Evolutionary conservation across 2,888 invertebrate species (phyloP).

Genomic region (Epistrophe grossulariae): DNA sequence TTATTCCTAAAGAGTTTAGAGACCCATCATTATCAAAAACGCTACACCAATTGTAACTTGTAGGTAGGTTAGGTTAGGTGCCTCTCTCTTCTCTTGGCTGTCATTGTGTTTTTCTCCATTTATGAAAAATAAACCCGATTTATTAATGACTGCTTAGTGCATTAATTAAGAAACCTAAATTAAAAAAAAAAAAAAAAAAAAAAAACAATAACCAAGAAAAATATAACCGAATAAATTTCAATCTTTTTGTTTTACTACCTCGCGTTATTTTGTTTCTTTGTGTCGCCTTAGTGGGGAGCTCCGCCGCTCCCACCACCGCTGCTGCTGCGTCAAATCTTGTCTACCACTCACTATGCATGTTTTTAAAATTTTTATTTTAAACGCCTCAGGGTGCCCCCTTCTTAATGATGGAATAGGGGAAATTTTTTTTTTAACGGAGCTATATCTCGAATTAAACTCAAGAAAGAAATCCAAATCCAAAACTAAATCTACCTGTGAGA

Average conservation of each 20-base stretch:
- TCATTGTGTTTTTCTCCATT: background rate
- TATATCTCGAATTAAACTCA: slow-evolving; percentile 71
- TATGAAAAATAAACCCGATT: slow-evolving; percentile 37
- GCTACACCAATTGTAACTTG: background rate
- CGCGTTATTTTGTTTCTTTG: slow-evolving; percentile 43
- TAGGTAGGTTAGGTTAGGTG: background rate
- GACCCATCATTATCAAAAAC: background rate
- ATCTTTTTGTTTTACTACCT: slow-evolving; percentile 45
- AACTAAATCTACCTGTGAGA: slow-evolving; percentile 57
- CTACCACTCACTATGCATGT: slow-evolving; percentile 7
- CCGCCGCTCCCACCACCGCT: slow-evolving; percentile 2
- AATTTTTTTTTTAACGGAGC: slow-evolving; percentile 35
- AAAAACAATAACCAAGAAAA: slow-evolving; percentile 13
- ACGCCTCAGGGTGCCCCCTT: slow-evolving; percentile 58
- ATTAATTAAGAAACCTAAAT: slow-evolving; percentile 67
- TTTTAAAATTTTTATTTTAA: background rate
- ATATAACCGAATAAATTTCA: slow-evolving; percentile 35
- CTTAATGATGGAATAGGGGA: background rate
- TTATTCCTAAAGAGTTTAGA: background rate
- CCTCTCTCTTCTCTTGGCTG: background rate
- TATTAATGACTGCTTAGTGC: slow-evolving; percentile 62
- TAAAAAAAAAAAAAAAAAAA: slow-evolving; percentile 29
- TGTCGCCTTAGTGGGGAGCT: slow-evolving; percentile 27
- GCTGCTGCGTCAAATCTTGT: slow-evolving; percentile 35
- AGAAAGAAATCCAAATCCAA: slow-evolving; percentile 40